These are phyloP conservation scores for Indri indri DNA, from an alignment of 2,113 vertebrate species.

Conservation along the genomic window DNA sequence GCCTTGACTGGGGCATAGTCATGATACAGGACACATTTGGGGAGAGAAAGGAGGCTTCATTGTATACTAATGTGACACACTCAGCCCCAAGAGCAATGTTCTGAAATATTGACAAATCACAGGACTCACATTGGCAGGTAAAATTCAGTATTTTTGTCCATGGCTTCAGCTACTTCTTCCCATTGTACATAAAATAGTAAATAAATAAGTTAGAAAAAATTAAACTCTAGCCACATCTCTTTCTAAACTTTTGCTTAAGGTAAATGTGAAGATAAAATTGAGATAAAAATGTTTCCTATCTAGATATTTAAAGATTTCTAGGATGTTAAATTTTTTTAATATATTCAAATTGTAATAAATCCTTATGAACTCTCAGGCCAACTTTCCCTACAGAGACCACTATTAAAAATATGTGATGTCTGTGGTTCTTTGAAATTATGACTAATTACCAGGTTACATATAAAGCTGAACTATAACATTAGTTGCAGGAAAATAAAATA, in stretches of 20 bases:
- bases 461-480: conserved; percentile 22
- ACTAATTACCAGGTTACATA: neutral
- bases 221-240: neutral
- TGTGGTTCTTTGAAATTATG: conserved; percentile 38
- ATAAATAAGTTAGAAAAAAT: neutral
- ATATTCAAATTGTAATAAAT: neutral
- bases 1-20: conserved; percentile 72
- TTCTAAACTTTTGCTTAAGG: neutral
- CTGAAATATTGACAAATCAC: conserved; percentile 68
- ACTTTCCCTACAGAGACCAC: neutral
- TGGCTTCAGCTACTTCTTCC: conserved; percentile 27
- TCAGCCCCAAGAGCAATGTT: conserved; percentile 44
- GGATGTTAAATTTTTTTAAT: neutral
- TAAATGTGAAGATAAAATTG: conserved; percentile 35
- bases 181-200: conserved; percentile 30
- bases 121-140: conserved; percentile 63
- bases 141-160: conserved; percentile 62
- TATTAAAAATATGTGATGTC: neutral
- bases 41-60: conserved; percentile 46
- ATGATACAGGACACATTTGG: conserved; percentile 60
- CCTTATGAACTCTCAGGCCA: neutral
- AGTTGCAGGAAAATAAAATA: conserved; percentile 23
- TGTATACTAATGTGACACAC: conserved; percentile 62
- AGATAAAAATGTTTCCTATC: conserved; percentile 3
- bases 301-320: conserved; percentile 32